Percentiles rank a stretch among this genome's conserved stretches.
phyloP scores from a whole-genome alignment of 2,888 invertebrate genomes.

The Trachelus troglodyta region DNA sequence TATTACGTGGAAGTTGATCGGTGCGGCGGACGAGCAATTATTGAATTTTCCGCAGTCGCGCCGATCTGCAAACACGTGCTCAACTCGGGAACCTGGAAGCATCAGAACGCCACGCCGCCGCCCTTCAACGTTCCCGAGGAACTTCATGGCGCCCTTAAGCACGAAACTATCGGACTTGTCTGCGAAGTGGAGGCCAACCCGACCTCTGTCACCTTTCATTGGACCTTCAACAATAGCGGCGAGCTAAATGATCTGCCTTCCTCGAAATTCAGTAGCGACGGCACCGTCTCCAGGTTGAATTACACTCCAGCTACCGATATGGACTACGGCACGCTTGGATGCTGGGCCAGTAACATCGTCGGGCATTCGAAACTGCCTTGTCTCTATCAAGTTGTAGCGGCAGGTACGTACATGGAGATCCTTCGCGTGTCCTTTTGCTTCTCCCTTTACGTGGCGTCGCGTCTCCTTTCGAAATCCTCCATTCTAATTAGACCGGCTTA shows the following conservation, averaged over 20 bases:
- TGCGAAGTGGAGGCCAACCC: slow-evolving; percentile 93
- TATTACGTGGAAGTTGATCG: no score
- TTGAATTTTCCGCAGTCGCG: slow-evolving; percentile 43
- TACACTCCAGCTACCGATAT: slow-evolving; percentile 88
- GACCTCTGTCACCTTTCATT: slow-evolving; percentile 84
- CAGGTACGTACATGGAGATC: slow-evolving; percentile 71
- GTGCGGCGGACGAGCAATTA: no score
- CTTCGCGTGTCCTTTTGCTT: neutral
- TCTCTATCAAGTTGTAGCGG: slow-evolving; percentile 86
- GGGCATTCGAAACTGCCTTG: slow-evolving; percentile 88
- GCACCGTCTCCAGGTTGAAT: slow-evolving; percentile 79
- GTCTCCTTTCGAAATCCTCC: no score
- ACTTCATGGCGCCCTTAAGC: slow-evolving; percentile 85
- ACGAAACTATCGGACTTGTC: slow-evolving; percentile 84
- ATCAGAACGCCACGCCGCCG: slow-evolving; percentile 45
- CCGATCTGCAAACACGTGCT: slow-evolving; percentile 58
- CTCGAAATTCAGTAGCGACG: slow-evolving; percentile 72
- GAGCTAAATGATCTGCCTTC: slow-evolving; percentile 82
- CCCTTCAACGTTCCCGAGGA: slow-evolving; percentile 76
- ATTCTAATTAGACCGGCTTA: no score
- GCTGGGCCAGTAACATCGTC: slow-evolving; percentile 86
- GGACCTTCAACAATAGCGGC: slow-evolving; percentile 93
- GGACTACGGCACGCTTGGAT: slow-evolving; percentile 90
- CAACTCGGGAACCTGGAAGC: slow-evolving; percentile 39
- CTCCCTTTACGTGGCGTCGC: no score